Conservation (phyloP, 2,113 vertebrate species). For the Prinia subflava region DNA sequence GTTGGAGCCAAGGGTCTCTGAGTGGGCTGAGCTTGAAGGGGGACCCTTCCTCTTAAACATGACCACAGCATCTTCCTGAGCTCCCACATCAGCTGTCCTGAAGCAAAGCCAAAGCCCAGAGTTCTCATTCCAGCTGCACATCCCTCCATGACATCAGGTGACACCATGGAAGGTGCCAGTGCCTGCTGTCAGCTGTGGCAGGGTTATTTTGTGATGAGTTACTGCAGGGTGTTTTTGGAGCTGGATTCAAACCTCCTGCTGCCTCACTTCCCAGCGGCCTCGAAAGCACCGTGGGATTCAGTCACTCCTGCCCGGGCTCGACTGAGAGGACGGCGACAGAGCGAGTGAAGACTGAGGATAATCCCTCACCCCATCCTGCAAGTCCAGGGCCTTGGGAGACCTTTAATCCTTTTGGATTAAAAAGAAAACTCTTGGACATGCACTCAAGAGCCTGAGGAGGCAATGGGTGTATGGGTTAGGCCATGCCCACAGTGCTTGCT, state of each 20-base stretch:
- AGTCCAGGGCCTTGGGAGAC: background rate
- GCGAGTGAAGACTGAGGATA: background rate
- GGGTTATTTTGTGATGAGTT: background rate
- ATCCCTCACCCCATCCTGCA: background rate
- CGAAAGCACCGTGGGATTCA: constrained; percentile 28
- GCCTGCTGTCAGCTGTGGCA: background rate
- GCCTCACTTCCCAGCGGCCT: background rate
- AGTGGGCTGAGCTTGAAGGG: background rate
- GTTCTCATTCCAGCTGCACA: background rate
- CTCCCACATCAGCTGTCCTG: background rate
- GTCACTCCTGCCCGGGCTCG: background rate
- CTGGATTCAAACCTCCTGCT: background rate
- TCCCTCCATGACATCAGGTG: background rate
- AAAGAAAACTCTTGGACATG: background rate
- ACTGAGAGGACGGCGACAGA: background rate
- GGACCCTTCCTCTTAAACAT: background rate
- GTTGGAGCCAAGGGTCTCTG: rapidly evolving
- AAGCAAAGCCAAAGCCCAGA: background rate
- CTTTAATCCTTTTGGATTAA: constrained; percentile 31
- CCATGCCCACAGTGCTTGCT: background rate
- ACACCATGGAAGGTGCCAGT: background rate
- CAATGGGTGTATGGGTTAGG: background rate
- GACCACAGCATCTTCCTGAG: background rate
- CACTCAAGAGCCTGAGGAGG: background rate
- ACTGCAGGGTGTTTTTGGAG: background rate